These are phyloP conservation scores for Phycodurus eques DNA, from an alignment of 2,113 vertebrate species.

Conservation along the genomic window DNA sequence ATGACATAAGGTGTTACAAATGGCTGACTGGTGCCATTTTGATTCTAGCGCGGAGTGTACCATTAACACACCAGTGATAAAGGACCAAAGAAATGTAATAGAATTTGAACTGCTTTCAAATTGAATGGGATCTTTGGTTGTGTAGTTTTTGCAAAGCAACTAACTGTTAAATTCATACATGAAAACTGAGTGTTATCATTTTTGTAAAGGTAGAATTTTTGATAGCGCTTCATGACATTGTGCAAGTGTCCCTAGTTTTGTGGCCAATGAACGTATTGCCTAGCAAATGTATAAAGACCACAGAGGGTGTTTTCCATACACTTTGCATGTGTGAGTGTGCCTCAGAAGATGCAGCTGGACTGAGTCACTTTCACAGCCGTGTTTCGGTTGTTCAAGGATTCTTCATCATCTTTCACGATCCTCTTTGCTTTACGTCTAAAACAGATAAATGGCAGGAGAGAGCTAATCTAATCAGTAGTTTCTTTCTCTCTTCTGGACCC, in stretches of 20 bases:
- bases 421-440: constrained; percentile 35
- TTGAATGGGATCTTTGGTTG: too few species aligned
- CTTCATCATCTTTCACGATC: constrained; percentile 37
- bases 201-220: background rate
- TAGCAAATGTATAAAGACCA: constrained; percentile 16
- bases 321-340: constrained; percentile 9
- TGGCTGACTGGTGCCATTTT: too few species aligned
- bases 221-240: background rate
- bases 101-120: too few species aligned
- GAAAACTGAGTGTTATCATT: too few species aligned
- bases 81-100: too few species aligned
- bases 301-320: constrained; percentile 9
- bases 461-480: constrained; percentile 53
- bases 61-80: too few species aligned
- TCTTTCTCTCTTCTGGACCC: constrained; percentile 1
- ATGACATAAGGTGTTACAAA: background rate
- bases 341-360: constrained; percentile 69
- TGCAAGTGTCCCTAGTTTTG: background rate
- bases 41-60: too few species aligned
- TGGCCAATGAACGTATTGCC: background rate
- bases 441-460: constrained; percentile 25
- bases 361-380: constrained; percentile 27
- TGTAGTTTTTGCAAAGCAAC: too few species aligned
- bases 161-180: too few species aligned
- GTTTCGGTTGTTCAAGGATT: constrained; percentile 5